phyloP scores from a whole-genome alignment of 2,888 invertebrate genomes.

The Parthenolecanium corni region DNA sequence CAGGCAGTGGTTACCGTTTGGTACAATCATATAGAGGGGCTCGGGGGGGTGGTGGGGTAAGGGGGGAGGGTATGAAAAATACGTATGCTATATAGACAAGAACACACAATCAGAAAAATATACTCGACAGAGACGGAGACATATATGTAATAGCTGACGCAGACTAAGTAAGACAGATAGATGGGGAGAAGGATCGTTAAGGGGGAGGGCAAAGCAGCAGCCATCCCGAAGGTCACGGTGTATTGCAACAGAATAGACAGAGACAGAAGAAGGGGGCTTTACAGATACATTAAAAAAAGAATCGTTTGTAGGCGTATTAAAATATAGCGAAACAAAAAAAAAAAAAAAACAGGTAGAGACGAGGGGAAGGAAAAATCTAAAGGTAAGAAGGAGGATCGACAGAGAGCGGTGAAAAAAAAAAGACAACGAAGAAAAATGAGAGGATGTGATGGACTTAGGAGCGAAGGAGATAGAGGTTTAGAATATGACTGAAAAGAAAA shows the following conservation, averaged over 20 bases:
- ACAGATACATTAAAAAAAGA: constrained; percentile 26
- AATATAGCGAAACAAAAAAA: constrained; percentile 29
- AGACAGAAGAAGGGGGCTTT: background rate
- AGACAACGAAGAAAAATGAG: background rate
- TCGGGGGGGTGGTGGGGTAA: constrained; percentile 4
- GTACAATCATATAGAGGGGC: background rate
- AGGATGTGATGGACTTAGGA: background rate
- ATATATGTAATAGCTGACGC: no score
- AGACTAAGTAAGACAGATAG: background rate
- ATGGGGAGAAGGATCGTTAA: constrained; percentile 25
- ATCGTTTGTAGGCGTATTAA: constrained; percentile 29
- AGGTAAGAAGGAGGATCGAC: no score
- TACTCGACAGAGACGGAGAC: no score
- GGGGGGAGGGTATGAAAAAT: background rate
- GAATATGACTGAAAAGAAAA: constrained; percentile 28
- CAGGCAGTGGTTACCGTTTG: constrained; percentile 29
- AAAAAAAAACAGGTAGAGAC: constrained; percentile 13
- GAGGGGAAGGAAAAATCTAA: constrained; percentile 15
- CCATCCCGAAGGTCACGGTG: constrained; percentile 29
- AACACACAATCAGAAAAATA: no score
- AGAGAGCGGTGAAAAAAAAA: background rate
- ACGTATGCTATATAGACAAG: no score
- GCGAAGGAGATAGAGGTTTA: constrained; percentile 3
- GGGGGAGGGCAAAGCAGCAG: constrained; percentile 28
- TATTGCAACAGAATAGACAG: constrained; percentile 23